phyloP scores from a whole-genome alignment of 1,140 invertebrate genomes.

The Coelopa frigida region DNA sequence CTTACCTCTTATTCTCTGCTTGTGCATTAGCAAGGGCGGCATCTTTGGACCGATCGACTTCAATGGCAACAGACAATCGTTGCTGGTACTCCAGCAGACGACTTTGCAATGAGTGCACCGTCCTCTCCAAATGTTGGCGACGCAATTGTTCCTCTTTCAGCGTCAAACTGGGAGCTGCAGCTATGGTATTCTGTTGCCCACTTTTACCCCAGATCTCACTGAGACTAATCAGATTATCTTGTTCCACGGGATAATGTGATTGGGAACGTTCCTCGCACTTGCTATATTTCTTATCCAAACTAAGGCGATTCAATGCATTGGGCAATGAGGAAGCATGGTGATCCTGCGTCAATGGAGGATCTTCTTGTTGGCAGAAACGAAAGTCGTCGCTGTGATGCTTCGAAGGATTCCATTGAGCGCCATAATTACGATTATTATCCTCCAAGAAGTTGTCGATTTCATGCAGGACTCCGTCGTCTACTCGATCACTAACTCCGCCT shows the following conservation, averaged over 20 bases:
- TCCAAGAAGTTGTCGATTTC: constrained; percentile 38
- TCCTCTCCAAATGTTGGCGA: constrained; percentile 65
- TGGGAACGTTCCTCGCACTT: no score
- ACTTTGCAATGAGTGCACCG: constrained; percentile 65
- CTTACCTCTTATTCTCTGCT: constrained; percentile 39
- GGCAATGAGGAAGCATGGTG: no score
- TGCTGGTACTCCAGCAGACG: constrained; percentile 68
- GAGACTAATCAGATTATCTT: constrained; percentile 43
- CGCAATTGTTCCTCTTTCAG: constrained; percentile 67
- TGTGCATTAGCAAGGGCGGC: constrained; percentile 56
- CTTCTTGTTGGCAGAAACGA: neutral
- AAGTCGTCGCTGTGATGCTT: constrained; percentile 28
- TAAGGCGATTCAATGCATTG: no score
- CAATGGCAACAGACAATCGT: constrained; percentile 65
- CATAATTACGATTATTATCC: constrained; percentile 10
- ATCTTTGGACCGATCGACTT: constrained; percentile 68
- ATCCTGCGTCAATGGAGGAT: no score
- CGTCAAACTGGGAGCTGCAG: constrained; percentile 13
- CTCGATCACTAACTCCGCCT: neutral
- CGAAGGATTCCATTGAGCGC: constrained; percentile 20
- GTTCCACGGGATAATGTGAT: no score
- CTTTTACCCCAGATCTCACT: constrained; percentile 51
- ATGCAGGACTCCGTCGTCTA: constrained; percentile 26
- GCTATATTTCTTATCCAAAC: no score
- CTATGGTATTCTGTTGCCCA: constrained; percentile 21